Evolutionary conservation across 2,888 invertebrate species (phyloP), one percentile per base, ranked within the genome.

Genomic region (Hypomecis punctinalis): DNA sequence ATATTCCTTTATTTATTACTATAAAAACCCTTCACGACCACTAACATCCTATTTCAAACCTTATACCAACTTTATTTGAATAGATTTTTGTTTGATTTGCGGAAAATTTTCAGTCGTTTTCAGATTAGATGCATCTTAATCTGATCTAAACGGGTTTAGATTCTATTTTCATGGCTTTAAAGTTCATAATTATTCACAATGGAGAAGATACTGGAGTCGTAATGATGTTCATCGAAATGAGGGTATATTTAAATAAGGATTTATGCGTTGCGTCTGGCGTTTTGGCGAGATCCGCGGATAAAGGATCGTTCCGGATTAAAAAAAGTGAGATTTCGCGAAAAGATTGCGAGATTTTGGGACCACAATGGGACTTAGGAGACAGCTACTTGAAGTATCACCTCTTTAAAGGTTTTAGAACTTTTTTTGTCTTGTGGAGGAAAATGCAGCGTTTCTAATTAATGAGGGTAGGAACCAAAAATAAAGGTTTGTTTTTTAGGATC

Each of bases 1-100:
- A 91, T 93, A 91, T 91, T 92, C 90, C 90, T 93, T 93, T 93
- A 93, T 93, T 92, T 93, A 93, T 91, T 88, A 83, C 90, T 90
- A 91, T 90, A 90, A 91, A 91, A 91, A 89, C 90, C 87, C 84
- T 86, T 86, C 79, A 68, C 71, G 23, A 67, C 61, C 13, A 36
- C 52, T 37, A 4, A 6, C 70, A 70, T 1, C 23, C 36, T 0
- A 83, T 68, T 70, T 51, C 66, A 45, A 69, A 79, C 82, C 63
- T 66, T 80, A 83, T 5, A 0, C 0, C 0, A 0, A 1, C 0
- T 0, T 0, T 0, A 0, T 0, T 62, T 75, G 62, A 75, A 73
- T 66, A 35, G 13, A 70, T 72, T 69, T 78, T 77, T 0, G 7
- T 53, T 54, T 66, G 13, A 5, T 1, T 1, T 0, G 5, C n/a